Percentiles rank a stretch among this genome's conserved stretches.
These are phyloP conservation scores for Eubasilissa regina DNA, from an alignment of 1,140 invertebrate genomes.

Conservation along the genomic window DNA sequence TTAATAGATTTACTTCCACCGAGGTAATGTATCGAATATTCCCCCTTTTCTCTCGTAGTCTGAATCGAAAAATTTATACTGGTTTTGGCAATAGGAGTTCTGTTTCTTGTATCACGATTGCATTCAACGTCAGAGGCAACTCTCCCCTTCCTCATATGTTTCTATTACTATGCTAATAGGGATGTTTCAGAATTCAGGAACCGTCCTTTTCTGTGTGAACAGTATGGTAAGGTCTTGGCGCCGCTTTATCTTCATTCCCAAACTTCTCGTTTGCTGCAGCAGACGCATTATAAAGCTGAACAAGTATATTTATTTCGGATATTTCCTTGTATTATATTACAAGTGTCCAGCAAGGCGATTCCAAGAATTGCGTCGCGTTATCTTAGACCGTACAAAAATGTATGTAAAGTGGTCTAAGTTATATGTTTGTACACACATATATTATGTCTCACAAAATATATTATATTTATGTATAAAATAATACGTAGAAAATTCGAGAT, in stretches of 20 bases:
- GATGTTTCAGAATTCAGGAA: constrained; percentile 55
- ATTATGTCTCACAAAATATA: too few relatives aligned
- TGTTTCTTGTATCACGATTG: constrained; percentile 10
- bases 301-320: too few relatives aligned
- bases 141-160: constrained; percentile 46
- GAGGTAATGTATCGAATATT: background rate
- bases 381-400: too few relatives aligned
- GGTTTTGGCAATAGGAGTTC: background rate
- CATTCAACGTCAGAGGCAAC: background rate
- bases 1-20: background rate
- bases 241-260: constrained; percentile 50
- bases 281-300: constrained; percentile 19
- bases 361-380: too few relatives aligned
- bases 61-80: background rate
- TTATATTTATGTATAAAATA: too few relatives aligned
- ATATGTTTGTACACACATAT: too few relatives aligned
- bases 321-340: too few relatives aligned
- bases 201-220: constrained; percentile 45
- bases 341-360: too few relatives aligned
- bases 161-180: constrained; percentile 59
- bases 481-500: too few relatives aligned
- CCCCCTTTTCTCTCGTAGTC: background rate
- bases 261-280: constrained; percentile 1
- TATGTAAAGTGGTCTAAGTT: too few relatives aligned
- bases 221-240: constrained; percentile 51